Percentiles rank a stretch among this genome's conserved stretches.
Evolutionary conservation across 1,140 invertebrate genomes (phyloP).

Genomic region (Neodiprion lecontei): DNA sequence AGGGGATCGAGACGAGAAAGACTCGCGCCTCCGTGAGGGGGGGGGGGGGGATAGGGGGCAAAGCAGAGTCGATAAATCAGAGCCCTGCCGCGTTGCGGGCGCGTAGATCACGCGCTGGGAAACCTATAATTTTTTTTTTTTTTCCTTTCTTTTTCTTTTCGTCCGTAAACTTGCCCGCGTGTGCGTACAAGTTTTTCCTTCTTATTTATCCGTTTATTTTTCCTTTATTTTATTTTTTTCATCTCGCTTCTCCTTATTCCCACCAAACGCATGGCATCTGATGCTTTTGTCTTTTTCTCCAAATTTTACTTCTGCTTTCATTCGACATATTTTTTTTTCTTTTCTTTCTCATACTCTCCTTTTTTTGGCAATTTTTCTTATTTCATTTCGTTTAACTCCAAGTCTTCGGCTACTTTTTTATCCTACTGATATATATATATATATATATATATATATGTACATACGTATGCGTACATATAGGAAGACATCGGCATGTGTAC

Average conservation of each 20-base stretch:
- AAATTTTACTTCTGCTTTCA: too few relatives aligned
- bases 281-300: too few relatives aligned
- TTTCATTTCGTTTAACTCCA: too few relatives aligned
- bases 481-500: too few relatives aligned
- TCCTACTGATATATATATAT: too few relatives aligned
- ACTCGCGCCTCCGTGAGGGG: conserved; percentile 14
- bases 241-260: conserved; percentile 32
- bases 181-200: neutral
- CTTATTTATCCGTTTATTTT: conserved; percentile 25
- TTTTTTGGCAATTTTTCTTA: too few relatives aligned
- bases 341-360: too few relatives aligned
- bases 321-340: too few relatives aligned
- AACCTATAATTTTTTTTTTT: conserved; percentile 15
- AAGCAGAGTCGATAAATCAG: conserved; percentile 42
- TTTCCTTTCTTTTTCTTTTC: conserved; percentile 27
- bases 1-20: conserved; percentile 15
- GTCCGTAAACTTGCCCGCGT: neutral
- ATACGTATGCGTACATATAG: too few relatives aligned
- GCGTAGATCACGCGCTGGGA: conserved; percentile 26
- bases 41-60: conserved; percentile 13
- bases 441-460: too few relatives aligned
- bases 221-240: conserved; percentile 30
- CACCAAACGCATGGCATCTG: neutral
- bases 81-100: conserved; percentile 28
- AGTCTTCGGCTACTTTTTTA: too few relatives aligned